phyloP scores from a whole-genome alignment of 2,888 invertebrate species.

The Altica lythri region DNA sequence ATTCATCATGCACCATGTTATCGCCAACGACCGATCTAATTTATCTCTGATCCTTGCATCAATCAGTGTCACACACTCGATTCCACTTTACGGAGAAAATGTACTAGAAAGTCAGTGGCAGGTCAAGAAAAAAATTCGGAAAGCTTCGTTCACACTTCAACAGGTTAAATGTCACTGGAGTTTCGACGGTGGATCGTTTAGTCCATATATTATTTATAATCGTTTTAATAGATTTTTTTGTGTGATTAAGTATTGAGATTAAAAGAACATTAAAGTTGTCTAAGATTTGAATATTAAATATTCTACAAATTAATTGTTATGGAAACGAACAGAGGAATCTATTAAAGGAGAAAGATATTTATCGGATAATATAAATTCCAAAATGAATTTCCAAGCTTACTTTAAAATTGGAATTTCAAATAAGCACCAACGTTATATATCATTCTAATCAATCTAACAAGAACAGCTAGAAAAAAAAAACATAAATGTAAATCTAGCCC shows the following conservation, averaged over 20 bases:
- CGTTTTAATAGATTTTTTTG: no score
- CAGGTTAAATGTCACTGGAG: slow-evolving; percentile 16
- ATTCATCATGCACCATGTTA: slow-evolving; percentile 33
- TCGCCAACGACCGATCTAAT: slow-evolving; percentile 37
- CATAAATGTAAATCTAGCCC: slow-evolving; percentile 25
- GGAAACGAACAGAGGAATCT: no score
- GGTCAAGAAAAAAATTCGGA: slow-evolving; percentile 18
- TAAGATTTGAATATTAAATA: no score
- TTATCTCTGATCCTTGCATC: slow-evolving; percentile 43
- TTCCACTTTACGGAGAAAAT: slow-evolving; percentile 41
- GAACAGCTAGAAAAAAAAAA: slow-evolving; percentile 20
- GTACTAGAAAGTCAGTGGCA: slow-evolving; percentile 22
- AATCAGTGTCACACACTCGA: slow-evolving; percentile 42
- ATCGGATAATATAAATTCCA: no score
- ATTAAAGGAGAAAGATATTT: no score
- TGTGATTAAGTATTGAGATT: no score
- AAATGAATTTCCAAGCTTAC: no score
- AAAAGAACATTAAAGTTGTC: no score
- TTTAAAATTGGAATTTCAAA: slow-evolving; percentile 26
- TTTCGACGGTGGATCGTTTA: slow-evolving; percentile 4
- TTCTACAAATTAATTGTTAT: no score
- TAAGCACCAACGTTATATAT: slow-evolving; percentile 15
- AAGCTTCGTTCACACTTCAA: slow-evolving; percentile 13
- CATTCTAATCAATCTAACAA: slow-evolving; percentile 24
- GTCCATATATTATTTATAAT: no score